These are phyloP conservation scores for Drosophila takahashii DNA, from an alignment of 1,140 invertebrate species.

Conservation along the genomic window DNA sequence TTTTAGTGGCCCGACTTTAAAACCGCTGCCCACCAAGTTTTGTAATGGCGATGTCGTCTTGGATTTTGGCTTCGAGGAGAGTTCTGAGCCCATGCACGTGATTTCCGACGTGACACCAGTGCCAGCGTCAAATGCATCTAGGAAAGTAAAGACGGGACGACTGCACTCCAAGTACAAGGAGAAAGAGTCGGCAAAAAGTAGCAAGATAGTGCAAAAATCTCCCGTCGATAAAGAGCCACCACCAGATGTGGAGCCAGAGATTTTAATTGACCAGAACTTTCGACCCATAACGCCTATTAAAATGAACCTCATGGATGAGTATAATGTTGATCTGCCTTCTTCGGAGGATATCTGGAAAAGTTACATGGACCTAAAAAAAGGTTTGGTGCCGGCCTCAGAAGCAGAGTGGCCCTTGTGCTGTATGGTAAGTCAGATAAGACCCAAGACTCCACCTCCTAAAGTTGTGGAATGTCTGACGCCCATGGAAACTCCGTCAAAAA, in stretches of 20 bases:
- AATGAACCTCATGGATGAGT: neutral
- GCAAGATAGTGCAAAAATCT: neutral
- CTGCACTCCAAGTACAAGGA: neutral
- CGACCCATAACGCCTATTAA: neutral
- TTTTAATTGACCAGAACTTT: neutral
- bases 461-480: neutral
- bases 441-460: neutral
- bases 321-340: constrained; percentile 1
- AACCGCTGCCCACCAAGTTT: no score
- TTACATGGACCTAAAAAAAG: constrained; percentile 9
- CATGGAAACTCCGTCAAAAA: neutral
- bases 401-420: constrained; percentile 31
- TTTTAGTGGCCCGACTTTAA: no score
- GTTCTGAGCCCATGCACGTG: neutral
- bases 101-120: neutral
- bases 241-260: neutral
- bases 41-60: no score
- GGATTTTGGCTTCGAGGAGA: no score
- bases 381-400: neutral
- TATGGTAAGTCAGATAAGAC: neutral
- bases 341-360: constrained; percentile 28
- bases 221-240: no score
- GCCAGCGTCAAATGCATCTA: neutral
- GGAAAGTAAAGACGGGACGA: neutral
- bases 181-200: neutral